These are phyloP conservation scores for Ditula angustiorana DNA, from an alignment of 2,888 invertebrate species.

Conservation along the genomic window DNA sequence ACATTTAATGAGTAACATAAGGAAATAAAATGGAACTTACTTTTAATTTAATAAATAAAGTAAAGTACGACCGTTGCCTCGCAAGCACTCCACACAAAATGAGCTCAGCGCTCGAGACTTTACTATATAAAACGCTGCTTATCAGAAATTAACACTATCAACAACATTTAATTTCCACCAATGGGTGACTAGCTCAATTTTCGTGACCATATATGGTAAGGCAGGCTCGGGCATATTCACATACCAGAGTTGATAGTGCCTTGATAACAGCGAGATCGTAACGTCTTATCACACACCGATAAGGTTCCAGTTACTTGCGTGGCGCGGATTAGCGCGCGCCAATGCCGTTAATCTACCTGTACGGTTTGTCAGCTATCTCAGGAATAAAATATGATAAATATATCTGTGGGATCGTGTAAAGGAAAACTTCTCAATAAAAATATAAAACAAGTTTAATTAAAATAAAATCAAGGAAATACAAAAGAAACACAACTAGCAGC, in stretches of 20 bases:
- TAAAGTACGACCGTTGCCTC: constrained; percentile 72
- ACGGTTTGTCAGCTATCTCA: constrained; percentile 7
- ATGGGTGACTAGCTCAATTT: constrained; percentile 86
- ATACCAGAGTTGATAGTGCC: constrained; percentile 66
- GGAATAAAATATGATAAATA: neutral
- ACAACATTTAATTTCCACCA: constrained; percentile 84
- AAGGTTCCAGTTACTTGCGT: constrained; percentile 20
- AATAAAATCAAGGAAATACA: too few species aligned
- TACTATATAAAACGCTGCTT: constrained; percentile 83
- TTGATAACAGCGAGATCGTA: constrained; percentile 60
- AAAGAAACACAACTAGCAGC: too few species aligned
- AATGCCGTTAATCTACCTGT: constrained; percentile 17
- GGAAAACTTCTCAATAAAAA: too few species aligned
- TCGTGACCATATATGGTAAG: constrained; percentile 93
- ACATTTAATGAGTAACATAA: neutral
- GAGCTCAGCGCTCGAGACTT: constrained; percentile 78
- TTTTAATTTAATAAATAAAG: constrained; percentile 66
- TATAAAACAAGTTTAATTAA: too few species aligned
- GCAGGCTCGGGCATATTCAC: constrained; percentile 61
- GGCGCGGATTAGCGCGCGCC: constrained; percentile 14
- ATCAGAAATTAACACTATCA: constrained; percentile 82
- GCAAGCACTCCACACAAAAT: constrained; percentile 75
- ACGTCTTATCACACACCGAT: constrained; percentile 15
- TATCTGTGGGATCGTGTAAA: too few species aligned
- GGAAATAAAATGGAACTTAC: constrained; percentile 63